Base-by-base conservation (phyloP, 2,888 invertebrate genomes). In the Lasiommata megera region DNA sequence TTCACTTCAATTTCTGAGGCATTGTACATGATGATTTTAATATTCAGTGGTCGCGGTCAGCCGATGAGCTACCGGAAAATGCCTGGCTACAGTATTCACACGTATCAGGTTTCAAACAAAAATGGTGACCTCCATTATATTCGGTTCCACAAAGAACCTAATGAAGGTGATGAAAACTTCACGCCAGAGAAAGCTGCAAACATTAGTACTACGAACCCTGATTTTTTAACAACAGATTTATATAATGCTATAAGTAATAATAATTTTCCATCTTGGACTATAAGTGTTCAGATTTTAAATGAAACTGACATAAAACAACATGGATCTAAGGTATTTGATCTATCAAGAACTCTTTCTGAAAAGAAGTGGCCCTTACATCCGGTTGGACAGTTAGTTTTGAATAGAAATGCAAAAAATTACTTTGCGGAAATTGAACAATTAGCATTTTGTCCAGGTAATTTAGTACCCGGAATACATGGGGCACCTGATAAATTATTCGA, bases 401-500 rank as follows among this genome's bases (percentile, higher is more conserved):
- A 98, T 81, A 93, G 94, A 62, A 98, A 98, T 81, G 97, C 98
- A 0, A 94, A 93, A 66, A 98, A 98, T 82, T 98, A 98, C 82
- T 98, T 98, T 80, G 94, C 96, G 17, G 98, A 98, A 82, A 96
- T 98, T 36, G 98, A 98, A 82, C 98, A 98, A 82, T 89, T 96
- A 58, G 98, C 98, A 2, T 98, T 97, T 84, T 95, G 95, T 72
- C 98, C 98, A 0, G 94, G 97, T 3, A 96, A 98, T 79, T 79
- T 98, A 92, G 94, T 97, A 23, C 97, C 98, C 2, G 98, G 98
- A 36, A 96, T 98, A 70, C 97, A 97, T 79, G 93, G 98, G 0
- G 97, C 97, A 37, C 97, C 97, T 0, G 98, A 98, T 81, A 97
- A 96, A 86, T 96, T 98, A 96, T 92, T 98, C 65, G 94, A 96